Percentiles rank a stretch among this genome's conserved stretches.
phyloP scores from a whole-genome alignment of 2,113 vertebrate species.

The Malurus elegans region DNA sequence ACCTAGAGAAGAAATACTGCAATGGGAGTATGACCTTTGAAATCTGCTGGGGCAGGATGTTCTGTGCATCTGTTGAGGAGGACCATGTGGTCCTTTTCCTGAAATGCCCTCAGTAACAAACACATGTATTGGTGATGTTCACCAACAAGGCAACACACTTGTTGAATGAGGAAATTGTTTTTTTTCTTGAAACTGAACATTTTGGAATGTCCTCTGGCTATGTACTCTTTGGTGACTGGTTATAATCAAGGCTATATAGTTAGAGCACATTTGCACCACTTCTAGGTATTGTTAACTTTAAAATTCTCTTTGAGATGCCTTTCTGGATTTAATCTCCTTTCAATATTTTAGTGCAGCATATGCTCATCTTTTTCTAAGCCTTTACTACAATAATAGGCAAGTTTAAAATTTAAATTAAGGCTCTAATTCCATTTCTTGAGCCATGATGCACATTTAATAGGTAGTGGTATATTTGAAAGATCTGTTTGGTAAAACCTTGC shows the following conservation, averaged over 20 bases:
- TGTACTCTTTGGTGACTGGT: neutral
- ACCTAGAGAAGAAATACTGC: neutral
- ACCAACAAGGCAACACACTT: neutral
- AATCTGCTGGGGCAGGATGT: neutral
- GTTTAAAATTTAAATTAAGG: neutral
- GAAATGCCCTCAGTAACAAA: neutral
- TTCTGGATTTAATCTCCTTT: neutral
- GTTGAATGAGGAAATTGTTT: neutral
- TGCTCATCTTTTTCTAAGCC: neutral
- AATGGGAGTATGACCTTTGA: neutral
- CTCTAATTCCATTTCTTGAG: neutral
- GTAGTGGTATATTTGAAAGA: neutral
- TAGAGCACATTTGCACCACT: neutral
- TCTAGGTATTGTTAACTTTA: neutral
- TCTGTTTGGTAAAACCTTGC: neutral
- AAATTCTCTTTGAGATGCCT: neutral
- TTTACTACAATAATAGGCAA: neutral
- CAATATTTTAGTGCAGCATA: neutral
- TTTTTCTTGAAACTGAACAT: neutral
- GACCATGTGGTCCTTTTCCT: neutral
- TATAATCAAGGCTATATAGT: neutral
- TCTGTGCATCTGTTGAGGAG: neutral
- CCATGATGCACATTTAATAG: neutral
- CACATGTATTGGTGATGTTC: accelerated
- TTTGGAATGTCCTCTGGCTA: neutral